A percentile compares a stretch with the other conserved stretches of the same genome.
Conservation (phyloP, 1,140 invertebrate species). For the Drosophila arizonae region DNA sequence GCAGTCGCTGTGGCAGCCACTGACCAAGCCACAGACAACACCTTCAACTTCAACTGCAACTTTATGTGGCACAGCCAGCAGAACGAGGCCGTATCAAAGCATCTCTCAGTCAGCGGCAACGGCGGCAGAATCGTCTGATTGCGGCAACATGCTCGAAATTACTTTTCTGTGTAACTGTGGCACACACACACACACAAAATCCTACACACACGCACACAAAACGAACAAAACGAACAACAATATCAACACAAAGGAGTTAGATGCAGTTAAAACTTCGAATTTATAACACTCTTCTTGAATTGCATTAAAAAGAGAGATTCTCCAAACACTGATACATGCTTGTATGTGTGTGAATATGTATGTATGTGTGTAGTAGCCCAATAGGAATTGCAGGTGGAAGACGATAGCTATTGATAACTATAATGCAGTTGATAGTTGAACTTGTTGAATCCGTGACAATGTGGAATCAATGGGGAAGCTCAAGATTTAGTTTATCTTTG, state of each 20-base stretch:
- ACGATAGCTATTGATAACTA: too few species aligned
- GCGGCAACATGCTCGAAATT: constrained; percentile 77
- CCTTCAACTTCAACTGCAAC: constrained; percentile 52
- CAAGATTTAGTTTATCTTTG: too few species aligned
- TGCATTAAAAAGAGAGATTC: too few species aligned
- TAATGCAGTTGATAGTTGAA: too few species aligned
- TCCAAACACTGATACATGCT: too few species aligned
- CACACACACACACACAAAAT: constrained; percentile 22
- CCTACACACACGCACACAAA: neutral
- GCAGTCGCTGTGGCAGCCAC: constrained; percentile 32
- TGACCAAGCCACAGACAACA: constrained; percentile 52
- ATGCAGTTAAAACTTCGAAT: constrained; percentile 6
- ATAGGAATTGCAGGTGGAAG: too few species aligned
- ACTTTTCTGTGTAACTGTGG: constrained; percentile 75
- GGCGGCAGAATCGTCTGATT: constrained; percentile 69
- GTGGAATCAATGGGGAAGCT: too few species aligned
- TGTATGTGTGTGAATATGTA: too few species aligned
- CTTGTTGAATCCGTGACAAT: too few species aligned
- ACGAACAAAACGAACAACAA: constrained; percentile 29
- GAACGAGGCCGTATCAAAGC: constrained; percentile 61
- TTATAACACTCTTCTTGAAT: constrained; percentile 4
- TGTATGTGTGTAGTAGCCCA: too few species aligned
- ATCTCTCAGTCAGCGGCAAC: constrained; percentile 55
- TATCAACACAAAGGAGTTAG: constrained; percentile 30
- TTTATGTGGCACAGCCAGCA: constrained; percentile 19